Evolutionary conservation across 2,888 invertebrate genomes (phyloP).

Genomic region (Drosophila subsilvestris): DNA sequence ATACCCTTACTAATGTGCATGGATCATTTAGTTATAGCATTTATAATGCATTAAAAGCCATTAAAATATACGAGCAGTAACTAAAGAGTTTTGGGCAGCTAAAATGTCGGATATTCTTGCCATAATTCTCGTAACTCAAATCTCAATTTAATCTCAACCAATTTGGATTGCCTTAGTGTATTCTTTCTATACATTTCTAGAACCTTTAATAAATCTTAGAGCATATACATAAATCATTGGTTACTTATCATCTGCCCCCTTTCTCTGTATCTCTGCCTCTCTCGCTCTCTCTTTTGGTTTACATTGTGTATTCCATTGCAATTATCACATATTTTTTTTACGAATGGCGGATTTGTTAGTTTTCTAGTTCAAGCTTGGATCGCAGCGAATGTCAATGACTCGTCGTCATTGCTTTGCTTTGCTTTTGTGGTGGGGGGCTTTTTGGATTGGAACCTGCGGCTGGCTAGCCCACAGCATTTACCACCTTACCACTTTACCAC

Average conservation of each 20-base stretch:
- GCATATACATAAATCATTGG: background rate
- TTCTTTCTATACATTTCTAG: background rate
- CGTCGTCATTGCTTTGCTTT: slow-evolving; percentile 64
- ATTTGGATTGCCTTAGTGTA: background rate
- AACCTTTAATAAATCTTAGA: background rate
- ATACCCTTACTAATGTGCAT: background rate
- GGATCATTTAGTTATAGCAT: background rate
- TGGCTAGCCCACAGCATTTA: slow-evolving; percentile 53
- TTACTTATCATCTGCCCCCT: background rate
- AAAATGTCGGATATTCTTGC: background rate
- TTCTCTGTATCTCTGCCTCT: background rate
- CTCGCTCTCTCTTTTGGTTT: background rate
- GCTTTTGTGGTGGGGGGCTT: slow-evolving; percentile 55
- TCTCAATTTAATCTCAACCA: background rate
- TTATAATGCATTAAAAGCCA: too few species aligned
- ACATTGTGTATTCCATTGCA: slow-evolving; percentile 44
- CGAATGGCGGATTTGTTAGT: slow-evolving; percentile 34
- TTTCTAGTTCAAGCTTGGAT: slow-evolving; percentile 69
- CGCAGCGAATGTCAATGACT: slow-evolving; percentile 54
- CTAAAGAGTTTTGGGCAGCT: background rate
- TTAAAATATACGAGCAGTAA: background rate
- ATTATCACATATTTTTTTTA: slow-evolving; percentile 58
- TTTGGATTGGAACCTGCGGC: slow-evolving; percentile 46
- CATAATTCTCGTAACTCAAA: background rate
- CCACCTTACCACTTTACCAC: background rate